Evolutionary conservation across 2,888 invertebrate genomes (phyloP), one percentile per base, ranked within the genome.

Genomic region (Sinodicranocentrus sp.): DNA sequence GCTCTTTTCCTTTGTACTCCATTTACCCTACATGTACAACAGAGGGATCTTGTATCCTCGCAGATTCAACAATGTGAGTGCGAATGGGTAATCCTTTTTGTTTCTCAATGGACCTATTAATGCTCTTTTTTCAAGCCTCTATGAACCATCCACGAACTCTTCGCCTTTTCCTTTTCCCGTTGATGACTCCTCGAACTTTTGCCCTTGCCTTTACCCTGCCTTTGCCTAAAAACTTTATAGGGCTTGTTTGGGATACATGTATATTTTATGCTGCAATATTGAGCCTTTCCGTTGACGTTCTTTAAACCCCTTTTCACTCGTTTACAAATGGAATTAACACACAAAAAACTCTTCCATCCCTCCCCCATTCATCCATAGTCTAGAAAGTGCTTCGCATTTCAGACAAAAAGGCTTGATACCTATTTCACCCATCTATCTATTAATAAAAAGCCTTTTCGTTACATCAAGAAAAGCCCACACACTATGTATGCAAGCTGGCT

Each of bases 281-380:
- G n/a, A 65, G 39, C 63, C n/a, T 65, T 8, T 59, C 59, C 33
- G 57, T 25, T 54, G 21, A 28, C 57, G 57, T 19, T 21, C 15
- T 59, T 71, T 15, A 71, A 52, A 10, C 75, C 63, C 75, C 63
- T 52, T 84, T 84, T 77, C 83, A 83, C 82, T 82, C 75, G 76
- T 84, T 84, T 84, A 84, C 84, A 84, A 84, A 86, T 83, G 83
- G 83, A 84, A 86, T 86, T 84, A 86, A 84, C 76, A 73, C 65
- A 68, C 39, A 77, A 78, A 84, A n/a, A 59, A 21, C 57, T 54
- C 65, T 67, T 68, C 61, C 63, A 39, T 63, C 19, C 52, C 52
- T 39, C 33, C 57, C 57, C 26, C 77, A 70, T 77, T 59, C 52
- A 52, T 21, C 6, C 33, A 28, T 33, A 19, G 65, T 67, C 61